Evolutionary conservation across 2,888 invertebrate genomes (phyloP).

Genomic region (Ectemnius continuus): DNA sequence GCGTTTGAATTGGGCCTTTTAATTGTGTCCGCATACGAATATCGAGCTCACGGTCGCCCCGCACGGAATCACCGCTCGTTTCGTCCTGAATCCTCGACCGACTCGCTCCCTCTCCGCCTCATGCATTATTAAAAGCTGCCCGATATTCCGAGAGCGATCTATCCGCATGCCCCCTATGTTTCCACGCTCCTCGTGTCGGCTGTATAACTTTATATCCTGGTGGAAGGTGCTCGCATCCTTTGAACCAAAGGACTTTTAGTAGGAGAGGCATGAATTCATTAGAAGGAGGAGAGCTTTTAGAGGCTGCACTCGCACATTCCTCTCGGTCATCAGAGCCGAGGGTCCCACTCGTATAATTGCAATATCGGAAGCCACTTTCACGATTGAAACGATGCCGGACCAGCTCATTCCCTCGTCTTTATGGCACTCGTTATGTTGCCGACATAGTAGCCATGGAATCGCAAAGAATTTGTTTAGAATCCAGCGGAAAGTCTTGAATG

Average conservation of each 20-base stretch:
- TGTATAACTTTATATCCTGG: no score
- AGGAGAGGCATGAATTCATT: constrained; percentile 36
- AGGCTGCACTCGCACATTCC: neutral
- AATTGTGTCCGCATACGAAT: constrained; percentile 18
- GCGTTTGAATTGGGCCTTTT: constrained; percentile 10
- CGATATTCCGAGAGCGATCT: no score
- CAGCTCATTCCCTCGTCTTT: constrained; percentile 20
- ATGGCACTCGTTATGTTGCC: constrained; percentile 9
- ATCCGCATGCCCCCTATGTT: no score
- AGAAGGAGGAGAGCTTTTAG: constrained; percentile 25
- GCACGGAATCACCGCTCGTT: no score
- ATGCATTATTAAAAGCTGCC: no score
- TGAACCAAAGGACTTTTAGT: no score
- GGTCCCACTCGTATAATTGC: no score
- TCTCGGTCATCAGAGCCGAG: neutral
- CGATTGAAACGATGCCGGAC: constrained; percentile 1
- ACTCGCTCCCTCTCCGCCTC: no score
- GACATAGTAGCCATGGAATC: constrained; percentile 19
- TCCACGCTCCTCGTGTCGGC: no score
- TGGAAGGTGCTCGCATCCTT: no score
- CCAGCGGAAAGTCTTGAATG: constrained; percentile 18
- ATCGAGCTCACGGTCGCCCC: neutral
- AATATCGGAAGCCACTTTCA: constrained; percentile 17
- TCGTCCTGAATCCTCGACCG: no score
- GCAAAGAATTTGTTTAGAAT: constrained; percentile 48